Percentiles rank a stretch among this genome's conserved stretches.
Conservation (phyloP, 2,113 vertebrate genomes). For the Mustelus asterias region DNA sequence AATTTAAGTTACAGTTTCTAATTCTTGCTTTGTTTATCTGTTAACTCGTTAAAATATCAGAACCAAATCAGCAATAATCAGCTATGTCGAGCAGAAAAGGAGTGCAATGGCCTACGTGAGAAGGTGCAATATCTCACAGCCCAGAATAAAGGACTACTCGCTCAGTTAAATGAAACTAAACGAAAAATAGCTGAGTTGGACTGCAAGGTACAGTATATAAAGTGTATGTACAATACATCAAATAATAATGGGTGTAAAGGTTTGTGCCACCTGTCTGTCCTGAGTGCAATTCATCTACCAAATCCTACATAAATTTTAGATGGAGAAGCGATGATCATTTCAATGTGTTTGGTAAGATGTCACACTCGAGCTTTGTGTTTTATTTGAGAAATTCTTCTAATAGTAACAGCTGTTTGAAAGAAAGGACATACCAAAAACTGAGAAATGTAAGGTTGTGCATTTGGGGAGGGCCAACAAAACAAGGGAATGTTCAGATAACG, state of each 20-base stretch:
- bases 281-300: background rate
- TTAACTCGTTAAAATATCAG: slow-evolving; percentile 53
- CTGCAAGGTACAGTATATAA: slow-evolving; percentile 77
- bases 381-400: background rate
- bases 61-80: slow-evolving; percentile 93
- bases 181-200: slow-evolving; percentile 87
- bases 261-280: background rate
- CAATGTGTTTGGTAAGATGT: background rate
- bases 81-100: slow-evolving; percentile 81
- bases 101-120: slow-evolving; percentile 63
- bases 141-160: slow-evolving; percentile 78
- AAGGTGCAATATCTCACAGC: slow-evolving; percentile 70
- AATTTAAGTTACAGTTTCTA: background rate
- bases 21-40: slow-evolving; percentile 32
- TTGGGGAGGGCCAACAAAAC: no score
- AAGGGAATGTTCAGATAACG: no score
- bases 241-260: background rate
- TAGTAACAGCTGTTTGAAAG: background rate
- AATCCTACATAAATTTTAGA: background rate
- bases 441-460: no score
- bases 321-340: background rate
- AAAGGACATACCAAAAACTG: background rate
- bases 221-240: background rate
- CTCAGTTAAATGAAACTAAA: slow-evolving; percentile 79
- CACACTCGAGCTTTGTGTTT: background rate